Base-by-base conservation (phyloP, 1,140 invertebrate genomes). In the Drosophila takahashii region DNA sequence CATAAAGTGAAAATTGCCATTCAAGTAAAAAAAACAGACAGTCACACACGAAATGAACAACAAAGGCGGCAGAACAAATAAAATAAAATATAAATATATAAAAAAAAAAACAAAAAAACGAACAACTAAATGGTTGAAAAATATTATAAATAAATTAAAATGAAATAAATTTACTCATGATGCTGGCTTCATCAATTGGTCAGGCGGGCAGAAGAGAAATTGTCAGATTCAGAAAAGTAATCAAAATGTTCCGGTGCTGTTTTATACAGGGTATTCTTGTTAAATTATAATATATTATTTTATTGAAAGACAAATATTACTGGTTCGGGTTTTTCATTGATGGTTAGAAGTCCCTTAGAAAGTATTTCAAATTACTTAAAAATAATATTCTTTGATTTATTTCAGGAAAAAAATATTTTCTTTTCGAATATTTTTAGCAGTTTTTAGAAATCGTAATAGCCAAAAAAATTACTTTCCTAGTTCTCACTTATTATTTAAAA, bases 141-240 rank as follows among this genome's bases (percentile, higher is more conserved):
- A 42, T 60, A 60, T 59, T 26, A 57, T 59, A 77, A 77, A 77
- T 81, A 85, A 77, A 81, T 86, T 66, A 65, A 64, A 44, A 58
- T 66, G 11, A 53, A 58, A 65, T 66, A 57, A 51, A 75, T 75
- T 57, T 47, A 66, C 39, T 51, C 34, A 18, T 22, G 22, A 9
- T 13, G 29, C 27, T 18, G 41, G 39, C 56, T 60, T 26, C 47
- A 32, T 34, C 61, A 45, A 60, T 60, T 64, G 60, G 29, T 53
- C 60, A 62, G 8, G 26, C 18, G 36, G 42, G 32, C 27, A 16
- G 5, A 34, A 39, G 26, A 34, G 11, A 18, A 41, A 16, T 70
- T 42, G 16, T 56, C 50, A 22, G 44, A 37, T n/a, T 56, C 50
- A 15, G 44, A 37, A 36, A 22, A 22, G 32, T 13, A 34, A 66